These are phyloP conservation scores for Coelopa frigida DNA, from an alignment of 1,140 invertebrate genomes.

Conservation along the genomic window DNA sequence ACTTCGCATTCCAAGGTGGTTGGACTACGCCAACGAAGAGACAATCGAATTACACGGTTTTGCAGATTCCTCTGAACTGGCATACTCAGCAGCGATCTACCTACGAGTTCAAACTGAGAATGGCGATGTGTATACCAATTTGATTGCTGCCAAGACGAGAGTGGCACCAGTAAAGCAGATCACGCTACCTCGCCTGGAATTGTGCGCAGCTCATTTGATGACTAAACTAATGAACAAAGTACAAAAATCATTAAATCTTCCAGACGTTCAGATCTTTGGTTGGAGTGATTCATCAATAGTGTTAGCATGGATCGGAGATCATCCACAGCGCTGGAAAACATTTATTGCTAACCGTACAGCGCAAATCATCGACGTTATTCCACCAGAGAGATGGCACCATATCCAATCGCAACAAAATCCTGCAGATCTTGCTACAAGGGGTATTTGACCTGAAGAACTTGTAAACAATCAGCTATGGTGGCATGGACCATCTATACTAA, in stretches of 20 bases:
- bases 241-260: neutral
- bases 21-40: neutral
- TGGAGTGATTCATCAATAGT: constrained; percentile 17
- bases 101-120: constrained; percentile 14
- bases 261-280: neutral
- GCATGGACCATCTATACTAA: constrained; percentile 6
- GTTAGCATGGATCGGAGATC: constrained; percentile 11
- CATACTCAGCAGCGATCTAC: constrained; percentile 39
- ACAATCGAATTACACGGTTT: constrained; percentile 28
- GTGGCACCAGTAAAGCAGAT: constrained; percentile 14
- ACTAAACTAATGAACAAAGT: constrained; percentile 9
- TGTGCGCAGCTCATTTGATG: constrained; percentile 15
- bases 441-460: constrained; percentile 8
- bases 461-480: constrained; percentile 9
- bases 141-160: constrained; percentile 14
- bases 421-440: constrained; percentile 20
- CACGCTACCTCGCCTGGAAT: constrained; percentile 16
- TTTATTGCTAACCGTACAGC: constrained; percentile 30
- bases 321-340: constrained; percentile 17
- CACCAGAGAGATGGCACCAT: constrained; percentile 22
- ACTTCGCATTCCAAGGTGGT: constrained; percentile 6
- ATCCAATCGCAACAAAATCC: constrained; percentile 23
- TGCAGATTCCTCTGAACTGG: constrained; percentile 31
- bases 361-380: constrained; percentile 19
- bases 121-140: neutral